Conservation (phyloP, 23 tunicate species). For the Trididemnum nubilum region DNA sequence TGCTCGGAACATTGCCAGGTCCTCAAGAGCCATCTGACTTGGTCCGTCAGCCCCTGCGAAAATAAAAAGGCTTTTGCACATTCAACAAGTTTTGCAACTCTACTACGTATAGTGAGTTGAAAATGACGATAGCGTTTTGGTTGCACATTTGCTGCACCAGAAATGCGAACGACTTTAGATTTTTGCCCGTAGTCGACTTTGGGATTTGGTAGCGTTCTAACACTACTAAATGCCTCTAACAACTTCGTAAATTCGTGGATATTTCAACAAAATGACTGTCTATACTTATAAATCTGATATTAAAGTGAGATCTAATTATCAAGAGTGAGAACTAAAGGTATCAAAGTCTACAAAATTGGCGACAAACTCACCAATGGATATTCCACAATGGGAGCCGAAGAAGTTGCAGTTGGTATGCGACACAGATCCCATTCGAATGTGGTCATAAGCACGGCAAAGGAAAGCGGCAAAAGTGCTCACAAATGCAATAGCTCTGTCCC, state of each 20-base stretch:
- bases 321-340: too few species aligned
- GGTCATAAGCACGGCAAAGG: slow-evolving; percentile 88
- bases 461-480: slow-evolving; percentile 94
- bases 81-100: slow-evolving; percentile 9
- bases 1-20: slow-evolving; percentile 93
- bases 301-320: not conserved
- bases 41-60: slow-evolving; percentile 92
- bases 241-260: too few species aligned
- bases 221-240: too few species aligned
- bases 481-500: slow-evolving; percentile 78
- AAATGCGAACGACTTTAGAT: too few species aligned
- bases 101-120: not conserved
- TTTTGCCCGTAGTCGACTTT: too few species aligned
- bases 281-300: too few species aligned
- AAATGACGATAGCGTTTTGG: not conserved
- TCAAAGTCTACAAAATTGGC: too few species aligned
- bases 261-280: too few species aligned
- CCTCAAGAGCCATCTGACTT: slow-evolving; percentile 98
- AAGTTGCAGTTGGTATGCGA: slow-evolving; percentile 94
- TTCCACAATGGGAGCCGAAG: slow-evolving; percentile 98
- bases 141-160: too few species aligned
- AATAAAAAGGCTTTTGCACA: not conserved
- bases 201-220: too few species aligned
- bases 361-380: slow-evolving; percentile 83
- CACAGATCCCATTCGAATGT: slow-evolving; percentile 97